Conservation (phyloP, 2,888 invertebrate species). For the Brenthis ino region DNA sequence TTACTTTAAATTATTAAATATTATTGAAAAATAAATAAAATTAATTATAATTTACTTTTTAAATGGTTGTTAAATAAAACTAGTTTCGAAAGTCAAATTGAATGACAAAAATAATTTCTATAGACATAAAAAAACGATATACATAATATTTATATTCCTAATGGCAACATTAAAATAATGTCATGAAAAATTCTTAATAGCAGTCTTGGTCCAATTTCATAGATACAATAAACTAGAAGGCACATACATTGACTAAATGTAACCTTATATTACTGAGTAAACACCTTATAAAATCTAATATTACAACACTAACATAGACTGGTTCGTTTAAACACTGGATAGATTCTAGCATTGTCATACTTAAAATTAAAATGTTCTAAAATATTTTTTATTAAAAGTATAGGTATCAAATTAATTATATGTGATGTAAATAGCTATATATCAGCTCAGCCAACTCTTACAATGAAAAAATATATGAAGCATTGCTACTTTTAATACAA, state of each 20-base stretch:
- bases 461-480: too few relatives aligned
- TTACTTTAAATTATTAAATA: too few relatives aligned
- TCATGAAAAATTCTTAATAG: constrained; percentile 4
- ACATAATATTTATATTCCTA: neutral
- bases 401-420: neutral
- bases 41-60: too few relatives aligned
- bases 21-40: too few relatives aligned
- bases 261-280: neutral
- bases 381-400: neutral
- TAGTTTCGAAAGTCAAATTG: too few relatives aligned
- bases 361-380: neutral
- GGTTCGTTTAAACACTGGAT: constrained; percentile 16
- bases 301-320: constrained; percentile 12
- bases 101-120: neutral
- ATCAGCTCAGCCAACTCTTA: too few relatives aligned
- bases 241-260: constrained; percentile 16
- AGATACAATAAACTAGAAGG: constrained; percentile 19
- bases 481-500: too few relatives aligned
- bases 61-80: too few relatives aligned
- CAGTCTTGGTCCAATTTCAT: constrained; percentile 17
- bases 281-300: constrained; percentile 3
- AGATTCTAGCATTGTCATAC: constrained; percentile 1
- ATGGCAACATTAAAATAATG: constrained; percentile 1
- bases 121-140: neutral
- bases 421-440: too few relatives aligned